Base-by-base conservation (phyloP, 2,113 vertebrate genomes). In the Ammodytes dubius region DNA sequence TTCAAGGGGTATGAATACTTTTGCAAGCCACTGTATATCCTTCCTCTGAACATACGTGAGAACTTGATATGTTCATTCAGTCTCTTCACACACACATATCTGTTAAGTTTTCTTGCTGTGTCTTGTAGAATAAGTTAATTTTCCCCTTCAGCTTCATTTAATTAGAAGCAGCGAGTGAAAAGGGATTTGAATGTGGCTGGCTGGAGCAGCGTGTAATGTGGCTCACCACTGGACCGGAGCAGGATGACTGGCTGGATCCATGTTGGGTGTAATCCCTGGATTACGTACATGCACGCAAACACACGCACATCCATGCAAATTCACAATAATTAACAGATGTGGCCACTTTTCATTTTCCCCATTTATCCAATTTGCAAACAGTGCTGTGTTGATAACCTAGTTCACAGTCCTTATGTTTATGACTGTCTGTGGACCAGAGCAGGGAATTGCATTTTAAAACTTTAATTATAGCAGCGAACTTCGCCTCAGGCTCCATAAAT, bases 91-190 rank as follows among this genome's bases (percentile, higher is more conserved):
- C 58, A 37, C 64, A 71, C 2, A 6, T 74, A 42, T 74, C 70
- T 67, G 7, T 59, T 73, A 49, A 85, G 79, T 78, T 84, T 70
- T 67, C 58, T 74, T 49, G 59, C 80, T 81, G 77, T 81, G 84
- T 86, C 71, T 86, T 75, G 39, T 19, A 70, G 47, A 82, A 27
- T 27, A 27, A 91, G 79, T 87, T 81, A 37, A 91, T 89, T 87
- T 89, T 88, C 42, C 73, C 82, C 81, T 82, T 81, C 87, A 87
- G 83, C 89, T 88, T 89, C 83, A 88, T 92, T 94, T 89, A 93
- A 94, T 95, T 93, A 93, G 88, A 94, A 82, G 82, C 89, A 87
- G 72, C 6, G 46, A 91, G 82, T 88, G 79, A 91, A 87, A 86
- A 82, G 76, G 90, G 91, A 92, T 91, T 93, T 91, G 60, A 49